phyloP scores from a whole-genome alignment of 2,113 vertebrate genomes.

The Amblyornis subalaris region DNA sequence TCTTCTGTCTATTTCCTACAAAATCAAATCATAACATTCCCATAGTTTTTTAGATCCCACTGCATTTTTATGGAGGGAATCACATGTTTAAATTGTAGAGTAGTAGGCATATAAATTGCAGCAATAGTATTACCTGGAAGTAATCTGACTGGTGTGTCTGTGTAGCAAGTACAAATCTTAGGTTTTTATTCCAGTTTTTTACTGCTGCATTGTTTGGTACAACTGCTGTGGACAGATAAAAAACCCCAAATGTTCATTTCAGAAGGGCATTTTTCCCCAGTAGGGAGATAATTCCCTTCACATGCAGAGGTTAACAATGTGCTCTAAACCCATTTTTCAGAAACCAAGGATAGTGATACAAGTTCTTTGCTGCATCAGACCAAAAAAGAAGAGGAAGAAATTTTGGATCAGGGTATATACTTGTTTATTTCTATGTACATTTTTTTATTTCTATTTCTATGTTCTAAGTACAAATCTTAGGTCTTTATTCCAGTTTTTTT shows the following conservation, averaged over 20 bases:
- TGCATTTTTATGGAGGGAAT: not conserved
- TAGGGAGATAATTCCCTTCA: not conserved
- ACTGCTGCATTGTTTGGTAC: not conserved
- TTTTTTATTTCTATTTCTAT: not conserved
- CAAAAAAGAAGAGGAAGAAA: conserved; percentile 73
- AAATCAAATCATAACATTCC: not conserved
- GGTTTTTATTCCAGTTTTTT: not conserved
- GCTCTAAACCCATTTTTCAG: conserved; percentile 37
- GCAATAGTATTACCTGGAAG: not conserved
- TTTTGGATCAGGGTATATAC: conserved; percentile 82
- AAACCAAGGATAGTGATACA: conserved; percentile 68
- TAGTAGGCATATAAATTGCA: not conserved
- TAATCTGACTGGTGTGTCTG: not conserved
- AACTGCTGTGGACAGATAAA: not conserved
- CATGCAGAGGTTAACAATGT: not conserved
- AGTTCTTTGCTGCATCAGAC: conserved; percentile 57
- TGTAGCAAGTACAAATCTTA: not conserved
- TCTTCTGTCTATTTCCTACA: not conserved
- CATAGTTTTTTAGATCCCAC: not conserved
- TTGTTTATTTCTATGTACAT: not conserved
- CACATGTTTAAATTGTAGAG: not conserved
- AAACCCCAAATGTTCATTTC: not conserved
- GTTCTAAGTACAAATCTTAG: not conserved
- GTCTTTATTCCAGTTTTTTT: not conserved
- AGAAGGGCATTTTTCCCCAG: not conserved